Evolutionary conservation across 1,140 invertebrate species (phyloP).

Genomic region (Drosophila repletoides): DNA sequence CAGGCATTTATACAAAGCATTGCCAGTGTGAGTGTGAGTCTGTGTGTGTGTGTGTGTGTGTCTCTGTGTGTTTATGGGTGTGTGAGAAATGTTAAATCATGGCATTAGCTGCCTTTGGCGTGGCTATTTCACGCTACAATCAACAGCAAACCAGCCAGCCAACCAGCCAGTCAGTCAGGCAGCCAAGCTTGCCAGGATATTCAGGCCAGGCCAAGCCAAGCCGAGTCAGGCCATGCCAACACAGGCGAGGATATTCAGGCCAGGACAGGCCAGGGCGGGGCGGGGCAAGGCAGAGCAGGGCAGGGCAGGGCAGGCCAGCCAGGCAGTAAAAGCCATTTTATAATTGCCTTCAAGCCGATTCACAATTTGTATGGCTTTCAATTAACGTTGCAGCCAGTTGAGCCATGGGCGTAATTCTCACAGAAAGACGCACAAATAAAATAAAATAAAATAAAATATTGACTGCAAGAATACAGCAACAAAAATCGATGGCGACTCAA

Average conservation of each 20-base stretch:
- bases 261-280: too few relatives aligned
- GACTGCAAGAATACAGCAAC: conserved; percentile 49
- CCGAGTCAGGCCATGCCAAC: too few relatives aligned
- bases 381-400: conserved; percentile 54
- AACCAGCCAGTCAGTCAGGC: too few relatives aligned
- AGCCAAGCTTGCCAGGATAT: neutral
- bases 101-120: conserved; percentile 35
- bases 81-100: conserved; percentile 40
- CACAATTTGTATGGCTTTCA: conserved; percentile 78
- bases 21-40: too few relatives aligned
- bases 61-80: neutral
- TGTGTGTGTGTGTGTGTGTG: neutral
- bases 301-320: neutral
- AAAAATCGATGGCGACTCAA: conserved; percentile 45
- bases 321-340: conserved; percentile 53
- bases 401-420: conserved; percentile 27
- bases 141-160: conserved; percentile 44
- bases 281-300: too few relatives aligned
- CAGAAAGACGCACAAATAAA: conserved; percentile 63
- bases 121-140: conserved; percentile 66
- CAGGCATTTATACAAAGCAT: conserved; percentile 27
- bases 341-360: conserved; percentile 65
- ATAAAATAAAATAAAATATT: conserved; percentile 54
- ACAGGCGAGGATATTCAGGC: too few relatives aligned
- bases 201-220: too few relatives aligned